These are phyloP conservation scores for Micoletzkya japonica DNA, from an alignment of 2,888 invertebrate species.

Conservation along the genomic window DNA sequence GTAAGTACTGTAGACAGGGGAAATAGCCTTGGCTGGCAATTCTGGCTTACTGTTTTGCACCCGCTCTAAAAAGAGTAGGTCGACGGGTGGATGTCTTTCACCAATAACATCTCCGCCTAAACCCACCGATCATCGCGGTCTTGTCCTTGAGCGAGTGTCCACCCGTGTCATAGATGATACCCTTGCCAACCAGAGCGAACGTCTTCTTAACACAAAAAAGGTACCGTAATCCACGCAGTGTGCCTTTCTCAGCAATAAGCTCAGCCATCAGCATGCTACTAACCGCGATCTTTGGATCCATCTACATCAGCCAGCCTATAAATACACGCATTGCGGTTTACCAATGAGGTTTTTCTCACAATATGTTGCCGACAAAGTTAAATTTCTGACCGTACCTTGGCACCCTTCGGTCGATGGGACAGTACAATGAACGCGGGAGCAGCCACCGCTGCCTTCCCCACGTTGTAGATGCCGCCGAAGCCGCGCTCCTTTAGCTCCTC, in stretches of 20 bases:
- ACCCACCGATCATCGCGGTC: conserved; percentile 64
- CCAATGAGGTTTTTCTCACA: too few species aligned
- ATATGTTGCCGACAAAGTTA: not conserved
- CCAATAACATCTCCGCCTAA: too few species aligned
- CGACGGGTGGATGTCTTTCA: too few species aligned
- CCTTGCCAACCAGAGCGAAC: conserved; percentile 88
- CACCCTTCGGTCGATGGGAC: conserved; percentile 72
- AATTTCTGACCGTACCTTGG: conserved; percentile 52
- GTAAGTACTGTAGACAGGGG: too few species aligned
- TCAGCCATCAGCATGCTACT: too few species aligned
- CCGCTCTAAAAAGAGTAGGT: too few species aligned
- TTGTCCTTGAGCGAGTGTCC: conserved; percentile 87
- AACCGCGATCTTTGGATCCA: too few species aligned
- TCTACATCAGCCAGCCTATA: too few species aligned
- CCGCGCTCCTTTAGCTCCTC: not conserved
- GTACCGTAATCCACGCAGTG: not conserved
- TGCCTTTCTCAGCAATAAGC: too few species aligned
- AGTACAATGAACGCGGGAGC: conserved; percentile 76
- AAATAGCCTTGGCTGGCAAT: too few species aligned
- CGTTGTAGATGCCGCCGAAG: conserved; percentile 81
- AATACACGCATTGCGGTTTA: too few species aligned
- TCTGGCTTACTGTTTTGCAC: too few species aligned
- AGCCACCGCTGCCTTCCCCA: conserved; percentile 77
- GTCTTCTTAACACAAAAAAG: conserved; percentile 68
- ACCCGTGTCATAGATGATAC: conserved; percentile 90